These are phyloP conservation scores for Phymorhynchus buccinoides DNA, from an alignment of 1,140 invertebrate genomes.

Conservation along the genomic window DNA sequence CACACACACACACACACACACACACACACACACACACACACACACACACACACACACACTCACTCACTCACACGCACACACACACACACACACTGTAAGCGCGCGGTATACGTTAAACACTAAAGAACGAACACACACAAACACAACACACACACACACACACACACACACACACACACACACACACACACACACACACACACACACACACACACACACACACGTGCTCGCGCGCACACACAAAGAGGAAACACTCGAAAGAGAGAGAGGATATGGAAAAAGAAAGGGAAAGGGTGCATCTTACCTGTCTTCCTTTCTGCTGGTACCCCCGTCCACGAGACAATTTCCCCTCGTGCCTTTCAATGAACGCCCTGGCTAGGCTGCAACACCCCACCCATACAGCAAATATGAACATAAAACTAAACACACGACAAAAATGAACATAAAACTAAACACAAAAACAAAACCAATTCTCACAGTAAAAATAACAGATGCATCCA, in stretches of 20 bases:
- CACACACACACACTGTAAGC: no score
- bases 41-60: no score
- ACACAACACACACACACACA: background rate
- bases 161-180: background rate
- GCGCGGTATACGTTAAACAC: no score
- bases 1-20: no score
- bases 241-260: background rate
- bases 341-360: conserved; percentile 89
- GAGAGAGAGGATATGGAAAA: background rate
- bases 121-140: no score
- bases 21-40: no score
- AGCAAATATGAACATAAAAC: no score
- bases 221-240: background rate
- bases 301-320: conserved; percentile 82
- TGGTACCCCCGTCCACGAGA: conserved; percentile 89
- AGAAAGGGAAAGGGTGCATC: background rate
- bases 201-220: background rate
- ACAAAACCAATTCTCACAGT: no score
- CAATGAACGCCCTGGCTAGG: conserved; percentile 89
- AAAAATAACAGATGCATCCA: no score
- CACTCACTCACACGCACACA: no score
- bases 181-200: conserved; percentile 26
- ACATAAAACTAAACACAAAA: no score
- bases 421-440: no score
- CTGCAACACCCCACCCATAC: conserved; percentile 61